These are phyloP conservation scores for Thryonomys swinderianus DNA, from an alignment of 2,113 vertebrate species.

Conservation along the genomic window DNA sequence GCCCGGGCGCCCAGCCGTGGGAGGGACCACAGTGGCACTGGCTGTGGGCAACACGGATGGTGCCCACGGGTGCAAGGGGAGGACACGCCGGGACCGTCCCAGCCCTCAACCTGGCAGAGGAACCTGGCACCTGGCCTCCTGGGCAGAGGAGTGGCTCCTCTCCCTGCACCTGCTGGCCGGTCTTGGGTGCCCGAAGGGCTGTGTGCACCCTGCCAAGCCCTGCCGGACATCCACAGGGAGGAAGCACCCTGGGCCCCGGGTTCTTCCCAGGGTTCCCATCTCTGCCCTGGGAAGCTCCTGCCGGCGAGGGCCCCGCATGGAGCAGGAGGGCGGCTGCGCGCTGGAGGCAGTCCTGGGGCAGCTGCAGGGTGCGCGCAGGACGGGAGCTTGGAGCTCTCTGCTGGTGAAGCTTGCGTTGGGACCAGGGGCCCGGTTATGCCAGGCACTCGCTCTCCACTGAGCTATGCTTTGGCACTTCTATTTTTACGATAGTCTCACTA, in stretches of 20 bases:
- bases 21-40: not conserved
- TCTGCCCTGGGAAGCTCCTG: not conserved
- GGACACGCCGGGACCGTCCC: not conserved
- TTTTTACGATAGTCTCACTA: not conserved
- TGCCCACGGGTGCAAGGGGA: not conserved
- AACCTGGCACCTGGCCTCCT: not conserved
- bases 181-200: not conserved
- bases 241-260: not conserved
- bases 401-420: not conserved
- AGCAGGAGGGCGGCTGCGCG: not conserved
- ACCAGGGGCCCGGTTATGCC: no score
- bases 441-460: not conserved
- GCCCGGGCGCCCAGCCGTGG: not conserved
- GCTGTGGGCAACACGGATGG: not conserved
- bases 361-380: not conserved
- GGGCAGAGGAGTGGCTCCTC: not conserved
- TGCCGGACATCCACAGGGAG: not conserved
- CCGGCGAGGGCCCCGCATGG: not conserved
- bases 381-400: not conserved
- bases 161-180: not conserved
- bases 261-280: not conserved
- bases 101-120: not conserved
- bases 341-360: not conserved
- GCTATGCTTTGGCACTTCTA: not conserved
- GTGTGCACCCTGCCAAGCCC: not conserved